phyloP scores from a whole-genome alignment of 2,113 vertebrate species.

The Rhizomys pruinosus region DNA sequence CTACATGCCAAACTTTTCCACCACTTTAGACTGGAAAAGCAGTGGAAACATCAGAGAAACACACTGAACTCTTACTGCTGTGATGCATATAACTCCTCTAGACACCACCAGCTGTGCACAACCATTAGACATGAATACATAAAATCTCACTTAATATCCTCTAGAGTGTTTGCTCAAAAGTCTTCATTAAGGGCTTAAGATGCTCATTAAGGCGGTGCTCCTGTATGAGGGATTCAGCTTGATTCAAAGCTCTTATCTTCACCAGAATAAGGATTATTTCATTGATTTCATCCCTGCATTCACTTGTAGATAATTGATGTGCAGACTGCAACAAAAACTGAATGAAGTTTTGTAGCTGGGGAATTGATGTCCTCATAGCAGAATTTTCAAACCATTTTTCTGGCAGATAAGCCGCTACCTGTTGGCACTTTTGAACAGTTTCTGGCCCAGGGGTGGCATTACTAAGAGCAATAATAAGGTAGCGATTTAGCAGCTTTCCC shows the following conservation, averaged over 20 bases:
- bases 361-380: slow-evolving; percentile 84
- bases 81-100: not conserved
- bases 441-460: slow-evolving; percentile 82
- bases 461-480: slow-evolving; percentile 90
- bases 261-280: slow-evolving; percentile 90
- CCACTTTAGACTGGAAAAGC: not conserved
- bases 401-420: slow-evolving; percentile 90
- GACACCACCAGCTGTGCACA: not conserved
- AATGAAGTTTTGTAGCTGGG: slow-evolving; percentile 91
- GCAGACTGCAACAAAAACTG: slow-evolving; percentile 89
- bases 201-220: slow-evolving; percentile 90
- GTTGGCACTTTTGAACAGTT: slow-evolving; percentile 85
- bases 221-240: slow-evolving; percentile 88
- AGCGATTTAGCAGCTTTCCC: slow-evolving; percentile 93
- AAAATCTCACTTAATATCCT: not conserved
- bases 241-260: slow-evolving; percentile 88
- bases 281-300: slow-evolving; percentile 87
- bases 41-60: not conserved
- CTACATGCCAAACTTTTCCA: not conserved
- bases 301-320: slow-evolving; percentile 83
- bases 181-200: slow-evolving; percentile 64
- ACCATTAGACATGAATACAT: too few species aligned
- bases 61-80: not conserved
- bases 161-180: not conserved
- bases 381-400: slow-evolving; percentile 89